Base-by-base conservation (phyloP, 2,113 vertebrate species). In the Peucedramus taeniatus region DNA sequence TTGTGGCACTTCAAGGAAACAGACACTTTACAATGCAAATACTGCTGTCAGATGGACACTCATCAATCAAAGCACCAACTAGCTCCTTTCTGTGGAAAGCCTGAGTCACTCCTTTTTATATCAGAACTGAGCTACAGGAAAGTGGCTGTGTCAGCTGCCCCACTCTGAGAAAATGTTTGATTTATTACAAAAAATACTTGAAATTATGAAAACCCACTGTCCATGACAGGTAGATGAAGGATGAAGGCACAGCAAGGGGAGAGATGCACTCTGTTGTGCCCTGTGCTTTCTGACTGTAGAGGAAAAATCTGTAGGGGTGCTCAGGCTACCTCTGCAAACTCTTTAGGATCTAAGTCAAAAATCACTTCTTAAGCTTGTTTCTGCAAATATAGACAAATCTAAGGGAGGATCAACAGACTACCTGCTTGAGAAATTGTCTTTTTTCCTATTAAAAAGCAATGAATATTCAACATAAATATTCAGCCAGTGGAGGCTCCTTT, bases 391-490 rank as follows among this genome's bases (percentile, higher is more conserved):
- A 86, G 78, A 18, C 47, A 95, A 83, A 82, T 72, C 33, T 65
- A 66, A 80, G 90, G 59, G 37, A 37, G 70, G 27, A 87, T 71
- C 57, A 86, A 91, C 47, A 84, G 59, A 56, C 30, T 23, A 51
- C 20, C 19, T 76, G 42, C 39, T 70, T 92, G 27, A 97, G 59
- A 94, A 95, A 92, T 20, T 35, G 17, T 49, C 24, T 44, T 94
- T 92, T 90, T 86, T 83, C 51, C 59, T 88, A 94, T 91, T 93
- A 91, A 95, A 95, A 96, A 65, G 56, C 30, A 91, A 96, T 30
- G 39, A 27, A 79, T 71, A 92, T 79, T 60, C 78, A 88, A 94
- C 60, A 80, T 53, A 96, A 94, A 94, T 31, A 86, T 39, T 40
- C 96, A 97, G 80, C 49, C 63, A 92, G 54, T 90, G 78, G 27